Conservation (phyloP, 2,888 invertebrate genomes). For the Drosophila melanosoma region DNA sequence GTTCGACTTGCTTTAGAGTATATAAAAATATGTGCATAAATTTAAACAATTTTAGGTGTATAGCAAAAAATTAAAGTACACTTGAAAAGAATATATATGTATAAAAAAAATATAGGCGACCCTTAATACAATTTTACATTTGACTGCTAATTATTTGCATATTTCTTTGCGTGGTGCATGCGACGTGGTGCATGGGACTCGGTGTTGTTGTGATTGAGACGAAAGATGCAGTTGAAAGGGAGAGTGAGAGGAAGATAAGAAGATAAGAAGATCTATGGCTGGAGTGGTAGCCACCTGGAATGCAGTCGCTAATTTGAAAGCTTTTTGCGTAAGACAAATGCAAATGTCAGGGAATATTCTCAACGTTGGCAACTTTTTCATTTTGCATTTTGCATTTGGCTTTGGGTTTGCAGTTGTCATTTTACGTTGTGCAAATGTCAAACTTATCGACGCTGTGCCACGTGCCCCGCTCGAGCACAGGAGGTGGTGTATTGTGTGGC, state of each 20-base stretch:
- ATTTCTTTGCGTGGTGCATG: conserved; percentile 56
- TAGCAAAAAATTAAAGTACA: neutral
- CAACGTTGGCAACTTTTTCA: conserved; percentile 51
- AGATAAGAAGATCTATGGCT: neutral
- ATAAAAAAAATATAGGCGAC: conserved; percentile 2
- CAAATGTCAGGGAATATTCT: conserved; percentile 70
- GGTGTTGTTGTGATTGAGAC: conserved; percentile 9
- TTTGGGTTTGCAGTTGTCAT: conserved; percentile 68
- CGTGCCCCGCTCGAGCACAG: conserved; percentile 54
- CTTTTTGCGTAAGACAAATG: conserved; percentile 75
- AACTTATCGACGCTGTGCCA: conserved; percentile 77
- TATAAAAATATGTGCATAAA: neutral
- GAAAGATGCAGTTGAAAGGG: neutral
- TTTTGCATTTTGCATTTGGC: conserved; percentile 65
- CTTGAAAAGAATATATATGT: neutral
- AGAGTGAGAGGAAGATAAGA: neutral
- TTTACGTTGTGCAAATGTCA: conserved; percentile 77
- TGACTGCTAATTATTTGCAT: conserved; percentile 71
- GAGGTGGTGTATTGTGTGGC: conserved; percentile 45
- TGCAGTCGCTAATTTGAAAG: conserved; percentile 74
- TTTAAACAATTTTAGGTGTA: neutral
- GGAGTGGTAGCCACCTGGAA: conserved; percentile 37
- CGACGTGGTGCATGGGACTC: conserved; percentile 45
- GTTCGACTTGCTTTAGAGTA: neutral
- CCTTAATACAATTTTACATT: conserved; percentile 53